phyloP scores from a whole-genome alignment of 2,797 vertebrate genomes.

The Pseudocheirus occidentalis region DNA sequence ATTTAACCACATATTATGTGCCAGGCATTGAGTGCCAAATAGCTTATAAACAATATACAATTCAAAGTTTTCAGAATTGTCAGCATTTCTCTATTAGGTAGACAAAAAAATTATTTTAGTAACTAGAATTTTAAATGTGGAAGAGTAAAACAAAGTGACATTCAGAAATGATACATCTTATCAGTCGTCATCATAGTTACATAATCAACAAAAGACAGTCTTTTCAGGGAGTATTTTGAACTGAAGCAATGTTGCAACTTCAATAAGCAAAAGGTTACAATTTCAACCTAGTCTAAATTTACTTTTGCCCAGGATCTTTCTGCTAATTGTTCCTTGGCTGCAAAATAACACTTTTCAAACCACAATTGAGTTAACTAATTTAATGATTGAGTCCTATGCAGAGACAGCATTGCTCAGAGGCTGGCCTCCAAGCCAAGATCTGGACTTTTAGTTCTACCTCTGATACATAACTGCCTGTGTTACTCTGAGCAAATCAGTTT shows the following conservation, averaged over 20 bases:
- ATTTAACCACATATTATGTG: background rate
- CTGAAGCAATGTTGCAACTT: slow-evolving; percentile 42
- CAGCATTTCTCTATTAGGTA: background rate
- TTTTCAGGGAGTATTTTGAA: slow-evolving; percentile 41
- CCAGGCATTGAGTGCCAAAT: background rate
- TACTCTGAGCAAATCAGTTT: background rate
- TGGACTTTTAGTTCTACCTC: background rate
- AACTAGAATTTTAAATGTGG: background rate
- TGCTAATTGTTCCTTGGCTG: slow-evolving; percentile 55
- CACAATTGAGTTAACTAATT: slow-evolving; percentile 37
- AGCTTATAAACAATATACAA: background rate
- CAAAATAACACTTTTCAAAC: slow-evolving; percentile 40
- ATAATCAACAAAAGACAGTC: background rate
- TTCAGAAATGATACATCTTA: slow-evolving; percentile 16
- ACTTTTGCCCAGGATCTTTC: slow-evolving; percentile 42
- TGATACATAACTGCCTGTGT: background rate
- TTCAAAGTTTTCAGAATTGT: background rate
- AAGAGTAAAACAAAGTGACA: slow-evolving; percentile 5
- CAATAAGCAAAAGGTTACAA: slow-evolving; percentile 37
- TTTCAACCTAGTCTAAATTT: slow-evolving; percentile 18
- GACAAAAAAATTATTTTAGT: background rate
- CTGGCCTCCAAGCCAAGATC: background rate
- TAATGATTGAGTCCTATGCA: slow-evolving; percentile 9
- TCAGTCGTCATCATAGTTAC: background rate
- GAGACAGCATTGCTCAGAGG: background rate